Conservation (phyloP, 2,113 vertebrate genomes). For the Anoura caudifer region DNA sequence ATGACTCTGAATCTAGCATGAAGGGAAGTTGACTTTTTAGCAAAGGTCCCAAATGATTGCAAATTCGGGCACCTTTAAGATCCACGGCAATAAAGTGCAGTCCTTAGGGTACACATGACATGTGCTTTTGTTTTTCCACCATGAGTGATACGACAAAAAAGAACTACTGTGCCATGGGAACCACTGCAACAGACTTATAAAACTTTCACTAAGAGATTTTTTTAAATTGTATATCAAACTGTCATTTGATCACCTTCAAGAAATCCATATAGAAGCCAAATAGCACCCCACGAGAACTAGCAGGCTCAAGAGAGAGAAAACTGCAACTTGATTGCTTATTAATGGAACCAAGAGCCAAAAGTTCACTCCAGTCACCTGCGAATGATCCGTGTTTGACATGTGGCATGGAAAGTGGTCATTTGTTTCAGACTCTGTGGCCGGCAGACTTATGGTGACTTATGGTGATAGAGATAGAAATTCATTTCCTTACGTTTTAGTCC, state of each 20-base stretch:
- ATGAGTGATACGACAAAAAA: conserved; percentile 32
- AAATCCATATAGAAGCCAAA: conserved; percentile 10
- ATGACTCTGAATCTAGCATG: neutral
- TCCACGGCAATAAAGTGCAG: neutral
- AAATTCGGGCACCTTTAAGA: neutral
- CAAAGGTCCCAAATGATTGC: neutral
- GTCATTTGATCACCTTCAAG: conserved; percentile 37
- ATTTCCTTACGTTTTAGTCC: conserved; percentile 47
- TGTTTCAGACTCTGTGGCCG: neutral
- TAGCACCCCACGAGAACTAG: neutral
- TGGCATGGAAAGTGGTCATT: neutral
- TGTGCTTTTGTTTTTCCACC: conserved; percentile 36
- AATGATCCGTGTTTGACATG: conserved; percentile 2
- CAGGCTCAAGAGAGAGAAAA: neutral
- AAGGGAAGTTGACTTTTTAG: neutral
- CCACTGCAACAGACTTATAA: neutral
- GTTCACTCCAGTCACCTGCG: conserved; percentile 38
- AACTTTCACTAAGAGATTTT: neutral
- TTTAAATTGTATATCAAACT: neutral
- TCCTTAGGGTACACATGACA: neutral
- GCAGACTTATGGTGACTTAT: conserved; percentile 24
- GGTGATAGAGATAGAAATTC: conserved; percentile 12
- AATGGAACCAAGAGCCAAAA: neutral
- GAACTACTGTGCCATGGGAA: neutral
- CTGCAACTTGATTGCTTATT: neutral